Conservation (phyloP, 2,888 invertebrate species). For the Cybosia mesomella region DNA sequence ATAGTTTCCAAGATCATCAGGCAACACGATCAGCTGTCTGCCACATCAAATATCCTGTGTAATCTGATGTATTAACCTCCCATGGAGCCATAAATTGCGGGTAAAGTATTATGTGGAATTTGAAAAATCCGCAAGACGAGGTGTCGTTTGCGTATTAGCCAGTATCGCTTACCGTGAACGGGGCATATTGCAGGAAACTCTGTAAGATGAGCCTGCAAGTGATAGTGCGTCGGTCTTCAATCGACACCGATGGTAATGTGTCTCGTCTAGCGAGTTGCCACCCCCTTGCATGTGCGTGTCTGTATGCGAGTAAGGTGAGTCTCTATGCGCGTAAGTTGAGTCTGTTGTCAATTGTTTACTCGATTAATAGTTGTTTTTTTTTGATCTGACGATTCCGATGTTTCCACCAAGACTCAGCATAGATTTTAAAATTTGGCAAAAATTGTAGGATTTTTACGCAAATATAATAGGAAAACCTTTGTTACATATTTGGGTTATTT, state of each 20-base stretch:
- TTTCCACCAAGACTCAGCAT: background rate
- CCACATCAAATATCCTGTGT: constrained; percentile 21
- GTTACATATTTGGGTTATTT: too few relatives aligned
- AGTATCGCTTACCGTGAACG: constrained; percentile 53
- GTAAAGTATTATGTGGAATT: constrained; percentile 56
- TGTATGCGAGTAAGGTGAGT: constrained; percentile 23
- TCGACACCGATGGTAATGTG: constrained; percentile 51
- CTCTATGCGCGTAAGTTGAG: background rate
- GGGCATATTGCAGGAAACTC: constrained; percentile 58
- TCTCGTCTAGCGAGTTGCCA: constrained; percentile 38
- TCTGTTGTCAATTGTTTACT: background rate
- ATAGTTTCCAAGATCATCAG: constrained; percentile 13
- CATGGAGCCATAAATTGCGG: constrained; percentile 24
- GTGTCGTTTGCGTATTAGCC: constrained; percentile 55
- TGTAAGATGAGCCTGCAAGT: constrained; percentile 49
- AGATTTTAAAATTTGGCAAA: background rate
- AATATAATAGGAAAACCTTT: too few relatives aligned
- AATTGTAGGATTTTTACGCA: too few relatives aligned
- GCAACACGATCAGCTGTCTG: constrained; percentile 19
- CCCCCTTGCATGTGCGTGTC: constrained; percentile 18
- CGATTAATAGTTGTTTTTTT: background rate
- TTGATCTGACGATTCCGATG: background rate
- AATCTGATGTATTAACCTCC: constrained; percentile 22
- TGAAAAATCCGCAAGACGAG: constrained; percentile 54
- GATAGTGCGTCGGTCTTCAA: constrained; percentile 45